These are phyloP conservation scores for Platerodrilus igneus DNA, from an alignment of 2,888 invertebrate genomes.

Conservation along the genomic window DNA sequence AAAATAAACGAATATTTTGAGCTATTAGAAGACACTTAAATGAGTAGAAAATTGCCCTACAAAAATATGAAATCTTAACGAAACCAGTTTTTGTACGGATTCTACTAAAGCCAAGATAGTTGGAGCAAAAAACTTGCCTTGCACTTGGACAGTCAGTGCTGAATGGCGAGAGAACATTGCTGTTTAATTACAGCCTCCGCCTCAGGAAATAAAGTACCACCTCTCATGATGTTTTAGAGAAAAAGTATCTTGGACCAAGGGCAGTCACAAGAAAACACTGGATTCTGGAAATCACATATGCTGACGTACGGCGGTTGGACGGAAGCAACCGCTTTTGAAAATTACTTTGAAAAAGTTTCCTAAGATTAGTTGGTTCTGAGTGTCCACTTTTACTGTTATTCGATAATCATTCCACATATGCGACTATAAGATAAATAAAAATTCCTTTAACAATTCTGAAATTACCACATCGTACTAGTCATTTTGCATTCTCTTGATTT, in stretches of 20 bases:
- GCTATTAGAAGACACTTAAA: conserved; percentile 19
- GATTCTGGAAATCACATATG: neutral
- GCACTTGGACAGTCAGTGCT: conserved; percentile 11
- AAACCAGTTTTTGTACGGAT: conserved; percentile 17
- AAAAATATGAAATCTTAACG: conserved; percentile 31
- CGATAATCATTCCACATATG: conserved; percentile 3
- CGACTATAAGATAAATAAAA: neutral
- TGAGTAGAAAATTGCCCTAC: conserved; percentile 21
- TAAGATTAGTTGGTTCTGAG: too few species aligned
- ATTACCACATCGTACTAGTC: conserved; percentile 3
- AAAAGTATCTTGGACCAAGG: too few species aligned
- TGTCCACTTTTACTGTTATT: conserved; percentile 1
- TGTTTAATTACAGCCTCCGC: conserved; percentile 15
- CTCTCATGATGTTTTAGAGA: too few species aligned
- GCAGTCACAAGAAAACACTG: conserved; percentile 3
- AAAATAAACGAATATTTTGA: conserved; percentile 25
- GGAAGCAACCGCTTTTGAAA: conserved; percentile 2
- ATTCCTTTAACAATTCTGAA: conserved; percentile 1
- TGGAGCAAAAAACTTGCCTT: conserved; percentile 13
- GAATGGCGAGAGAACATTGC: conserved; percentile 20
- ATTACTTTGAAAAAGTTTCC: conserved; percentile 8
- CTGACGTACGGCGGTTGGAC: conserved; percentile 8
- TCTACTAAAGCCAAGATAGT: conserved; percentile 24
- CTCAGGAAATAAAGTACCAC: conserved; percentile 21
- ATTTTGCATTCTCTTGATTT: conserved; percentile 5